These are phyloP conservation scores for Bellardia bayeri DNA, from an alignment of 2,888 invertebrate species.

Conservation along the genomic window DNA sequence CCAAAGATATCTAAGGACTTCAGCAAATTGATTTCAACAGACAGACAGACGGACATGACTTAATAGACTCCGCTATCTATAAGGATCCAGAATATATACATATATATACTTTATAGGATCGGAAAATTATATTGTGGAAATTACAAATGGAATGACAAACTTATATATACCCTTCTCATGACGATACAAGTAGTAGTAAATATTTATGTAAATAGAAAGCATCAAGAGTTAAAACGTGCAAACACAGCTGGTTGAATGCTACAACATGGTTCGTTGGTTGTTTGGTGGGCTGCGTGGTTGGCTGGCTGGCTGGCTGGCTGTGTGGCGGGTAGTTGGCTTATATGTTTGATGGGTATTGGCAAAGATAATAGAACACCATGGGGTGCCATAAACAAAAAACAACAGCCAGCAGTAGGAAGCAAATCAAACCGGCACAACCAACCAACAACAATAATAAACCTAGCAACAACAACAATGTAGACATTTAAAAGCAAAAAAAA, in stretches of 20 bases:
- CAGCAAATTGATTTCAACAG: no score
- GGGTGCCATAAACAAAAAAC: conserved; percentile 68
- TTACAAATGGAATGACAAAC: no score
- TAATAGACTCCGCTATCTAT: no score
- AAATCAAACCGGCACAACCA: conserved; percentile 33
- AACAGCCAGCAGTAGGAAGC: conserved; percentile 19
- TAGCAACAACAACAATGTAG: conserved; percentile 58
- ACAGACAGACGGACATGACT: no score
- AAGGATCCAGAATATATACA: no score
- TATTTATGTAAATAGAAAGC: conserved; percentile 64
- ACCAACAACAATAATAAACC: conserved; percentile 3
- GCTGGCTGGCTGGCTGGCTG: conserved; percentile 36
- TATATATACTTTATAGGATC: no score
- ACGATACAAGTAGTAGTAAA: conserved; percentile 45
- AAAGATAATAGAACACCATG: conserved; percentile 63
- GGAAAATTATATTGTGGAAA: no score
- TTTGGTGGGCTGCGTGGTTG: conserved; percentile 44
- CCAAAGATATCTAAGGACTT: no score
- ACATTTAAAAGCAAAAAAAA: conserved; percentile 50
- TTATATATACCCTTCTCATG: no score
- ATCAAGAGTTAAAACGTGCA: conserved; percentile 72
- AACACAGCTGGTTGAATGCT: conserved; percentile 37
- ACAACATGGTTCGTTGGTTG: conserved; percentile 23
- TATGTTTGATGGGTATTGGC: conserved; percentile 36
- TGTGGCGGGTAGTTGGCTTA: conserved; percentile 68